Evolutionary conservation across 2,797 vertebrate species (phyloP).

Genomic region (Bufotes viridis): DNA sequence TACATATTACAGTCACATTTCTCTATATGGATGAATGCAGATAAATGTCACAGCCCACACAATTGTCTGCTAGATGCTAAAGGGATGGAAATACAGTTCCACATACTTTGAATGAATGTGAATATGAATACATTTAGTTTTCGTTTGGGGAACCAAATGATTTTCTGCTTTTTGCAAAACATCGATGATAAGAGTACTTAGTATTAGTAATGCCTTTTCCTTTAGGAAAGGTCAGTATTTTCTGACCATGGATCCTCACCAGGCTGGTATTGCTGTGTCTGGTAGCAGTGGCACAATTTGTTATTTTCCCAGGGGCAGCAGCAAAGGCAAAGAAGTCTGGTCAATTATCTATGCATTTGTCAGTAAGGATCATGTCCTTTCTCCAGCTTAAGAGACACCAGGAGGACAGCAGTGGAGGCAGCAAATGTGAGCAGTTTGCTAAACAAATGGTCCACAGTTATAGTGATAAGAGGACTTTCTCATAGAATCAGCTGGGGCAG

Average conservation of each 20-base stretch:
- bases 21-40: neutral
- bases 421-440: conserved; percentile 41
- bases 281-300: neutral
- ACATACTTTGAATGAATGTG: neutral
- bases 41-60: neutral
- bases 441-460: conserved; percentile 34
- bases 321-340: neutral
- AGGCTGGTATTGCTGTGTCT: neutral
- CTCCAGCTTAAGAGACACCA: neutral
- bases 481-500: neutral
- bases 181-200: neutral
- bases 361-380: conserved; percentile 33
- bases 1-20: neutral
- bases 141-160: neutral
- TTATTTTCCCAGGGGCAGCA: conserved; percentile 37
- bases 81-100: neutral
- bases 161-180: neutral
- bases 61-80: neutral
- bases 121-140: too few relatives aligned
- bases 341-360: conserved; percentile 48
- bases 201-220: too few relatives aligned
- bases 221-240: neutral
- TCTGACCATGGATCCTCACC: neutral
- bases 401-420: neutral
- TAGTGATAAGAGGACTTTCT: neutral